Base-by-base conservation (phyloP, 2,888 invertebrate genomes). In the Osmoderma eremita region DNA sequence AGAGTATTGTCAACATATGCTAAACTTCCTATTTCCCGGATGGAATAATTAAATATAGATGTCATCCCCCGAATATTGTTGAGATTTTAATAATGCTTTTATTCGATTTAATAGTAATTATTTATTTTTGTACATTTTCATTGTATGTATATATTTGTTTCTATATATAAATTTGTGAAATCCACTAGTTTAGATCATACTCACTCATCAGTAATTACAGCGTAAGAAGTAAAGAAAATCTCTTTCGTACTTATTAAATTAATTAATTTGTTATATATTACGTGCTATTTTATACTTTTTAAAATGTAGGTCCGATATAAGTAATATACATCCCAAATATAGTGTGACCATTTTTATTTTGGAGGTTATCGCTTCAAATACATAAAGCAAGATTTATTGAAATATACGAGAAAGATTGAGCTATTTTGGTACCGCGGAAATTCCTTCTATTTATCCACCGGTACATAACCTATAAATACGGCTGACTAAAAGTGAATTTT, bases 1-100 rank as follows among this genome's bases (percentile, higher is more conserved):
- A 53, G 70, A 72, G 36, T 75, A 74, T 50, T 74, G 75, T 38
- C 58, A 69, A 38, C 58, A 69, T 24, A 51, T 77, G 15, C 48
- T 76, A 53, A 50, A 61, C 24, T 30, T 63, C n/a, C 50, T 74
- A 1, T 66, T 62, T 18, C 62, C 66, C 1, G 45, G 17, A 22
- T 66, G 50, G 61, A 51, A 39, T 39, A 49, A 50, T 56, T 65
- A 65, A 39, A 36, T 12, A n/a, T 30, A 3, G 6, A 6, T 24
- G 30, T 30, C 18, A 6, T n/a, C 41, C n/a, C 38, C 18, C 36
- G 10, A n/a, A 38, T 10, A 17, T 13, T 13, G 18, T 13, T 18
- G 6, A 41, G 8, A 56, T n/a, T 42, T 22, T 42, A 56, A 56
- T 13, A n/a, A 50, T 24, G 56, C 56, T 56, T 56, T 56, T 41